Evolutionary conservation across 2,888 invertebrate species (phyloP).

Genomic region (Orchesellides sinensis): DNA sequence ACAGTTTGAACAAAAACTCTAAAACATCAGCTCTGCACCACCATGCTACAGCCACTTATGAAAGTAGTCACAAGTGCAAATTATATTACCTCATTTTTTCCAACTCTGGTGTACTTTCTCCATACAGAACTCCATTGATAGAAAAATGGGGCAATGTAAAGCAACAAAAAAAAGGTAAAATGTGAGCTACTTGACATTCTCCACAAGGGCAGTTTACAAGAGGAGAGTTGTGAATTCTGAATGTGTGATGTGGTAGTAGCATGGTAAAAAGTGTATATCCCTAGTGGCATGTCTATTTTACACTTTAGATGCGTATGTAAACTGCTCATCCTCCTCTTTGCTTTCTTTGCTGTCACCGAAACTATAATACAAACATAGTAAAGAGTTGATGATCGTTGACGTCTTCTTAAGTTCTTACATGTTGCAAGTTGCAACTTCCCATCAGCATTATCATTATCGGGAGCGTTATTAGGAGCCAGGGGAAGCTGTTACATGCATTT

Average conservation of each 20-base stretch:
- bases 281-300: too few species aligned
- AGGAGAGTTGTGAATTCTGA: neutral
- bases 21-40: neutral
- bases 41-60: neutral
- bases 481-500: neutral
- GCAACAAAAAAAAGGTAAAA: neutral
- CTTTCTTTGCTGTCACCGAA: neutral
- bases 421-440: neutral
- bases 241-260: too few species aligned
- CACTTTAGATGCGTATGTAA: too few species aligned
- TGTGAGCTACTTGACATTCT: slow-evolving; percentile 27
- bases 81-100: neutral
- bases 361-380: neutral
- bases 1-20: neutral
- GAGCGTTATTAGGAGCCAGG: slow-evolving; percentile 6
- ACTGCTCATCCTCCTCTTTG: neutral
- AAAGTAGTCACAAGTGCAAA: neutral
- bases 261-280: too few species aligned
- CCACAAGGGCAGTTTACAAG: slow-evolving; percentile 2
- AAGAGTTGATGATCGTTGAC: slow-evolving; percentile 12
- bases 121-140: neutral
- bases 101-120: neutral
- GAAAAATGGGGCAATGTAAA: neutral
- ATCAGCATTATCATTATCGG: slow-evolving; percentile 33
- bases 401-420: neutral